Base-by-base conservation (phyloP, 2,797 vertebrate genomes). In the Eidolon dupreanum region DNA sequence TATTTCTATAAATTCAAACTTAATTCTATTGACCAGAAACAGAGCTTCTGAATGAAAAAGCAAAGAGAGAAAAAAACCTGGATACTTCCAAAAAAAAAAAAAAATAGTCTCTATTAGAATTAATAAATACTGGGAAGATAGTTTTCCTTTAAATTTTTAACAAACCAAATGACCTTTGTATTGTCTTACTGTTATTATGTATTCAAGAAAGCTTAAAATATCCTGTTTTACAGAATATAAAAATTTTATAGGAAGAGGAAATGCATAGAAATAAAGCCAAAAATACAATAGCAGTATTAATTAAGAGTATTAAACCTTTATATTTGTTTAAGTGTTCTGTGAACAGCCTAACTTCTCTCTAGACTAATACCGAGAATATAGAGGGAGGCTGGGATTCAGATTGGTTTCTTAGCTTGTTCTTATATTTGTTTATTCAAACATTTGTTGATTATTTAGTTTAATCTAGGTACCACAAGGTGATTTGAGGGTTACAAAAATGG, bases 211-310 rank as follows among this genome's bases (percentile, higher is more conserved):
- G 38, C 51, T 91, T 90, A 90, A 94, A 93, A 79, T 66, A 92
- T 70, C 33, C 59, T 85, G 36, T 61, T 90, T 93, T 79, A 92
- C 19, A 95, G 31, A 95, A 90, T 82, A 94, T 94, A 93, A 91
- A 97, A 89, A 93, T 88, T 95, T 93, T 94, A 90, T 65, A 91
- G 41, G n/a, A 86, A 55, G 28, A 79, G n/a, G 49, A 94, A 94
- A 89, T 89, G 7, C 71, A 84, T 68, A 36, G 61, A 53, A 86
- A 83, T 70, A 93, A 95, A 94, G 31, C 17, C 13, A 94, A 91
- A 91, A 71, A 84, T 83, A 41, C 59, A 93, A 77, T 84, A 68
- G 24, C 41, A 51, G 31, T 94, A 61, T 93, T 92, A 97, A 93
- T 85, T 77, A 95, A 75, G 33, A 84, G 26, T 82, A 88, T 70